Evolutionary conservation across 2,888 invertebrate species (phyloP).

Genomic region (Dermolepida albohirtum): DNA sequence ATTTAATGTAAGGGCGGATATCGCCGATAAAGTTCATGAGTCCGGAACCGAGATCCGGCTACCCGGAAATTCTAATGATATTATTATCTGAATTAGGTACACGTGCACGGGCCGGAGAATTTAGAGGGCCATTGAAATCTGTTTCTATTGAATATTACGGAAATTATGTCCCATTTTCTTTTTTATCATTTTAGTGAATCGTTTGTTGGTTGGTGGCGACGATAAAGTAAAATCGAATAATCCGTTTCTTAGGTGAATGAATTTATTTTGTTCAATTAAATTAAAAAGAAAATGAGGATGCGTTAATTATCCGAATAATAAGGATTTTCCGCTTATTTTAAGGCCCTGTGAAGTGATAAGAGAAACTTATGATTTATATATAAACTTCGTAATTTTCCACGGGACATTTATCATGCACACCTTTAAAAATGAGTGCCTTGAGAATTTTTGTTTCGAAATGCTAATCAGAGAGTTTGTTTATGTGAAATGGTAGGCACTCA

Average conservation of each 20-base stretch:
- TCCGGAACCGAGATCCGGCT: conserved; percentile 39
- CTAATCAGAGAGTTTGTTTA: no score
- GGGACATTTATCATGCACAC: no score
- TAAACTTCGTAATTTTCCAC: conserved; percentile 2
- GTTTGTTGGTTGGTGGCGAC: neutral
- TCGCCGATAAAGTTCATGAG: conserved; percentile 36
- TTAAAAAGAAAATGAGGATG: no score
- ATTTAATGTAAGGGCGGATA: conserved; percentile 40
- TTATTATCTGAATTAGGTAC: conserved; percentile 38
- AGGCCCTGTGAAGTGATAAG: conserved; percentile 4
- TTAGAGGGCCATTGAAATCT: conserved; percentile 25
- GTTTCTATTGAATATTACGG: conserved; percentile 17
- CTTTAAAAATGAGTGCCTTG: no score
- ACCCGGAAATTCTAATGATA: conserved; percentile 44
- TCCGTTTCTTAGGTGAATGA: no score
- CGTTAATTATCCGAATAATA: no score
- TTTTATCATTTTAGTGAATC: conserved; percentile 14
- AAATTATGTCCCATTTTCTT: conserved; percentile 1
- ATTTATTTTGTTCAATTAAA: no score
- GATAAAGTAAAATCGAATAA: no score
- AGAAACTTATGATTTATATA: conserved; percentile 17
- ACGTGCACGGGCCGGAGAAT: conserved; percentile 15
- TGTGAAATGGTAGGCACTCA: no score
- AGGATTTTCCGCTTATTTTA: no score
- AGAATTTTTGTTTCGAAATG: no score